A percentile compares a stretch with the other conserved stretches of the same genome.
Evolutionary conservation across 1,140 invertebrate genomes (phyloP).

Genomic region (Pygmarrhopalites habei): DNA sequence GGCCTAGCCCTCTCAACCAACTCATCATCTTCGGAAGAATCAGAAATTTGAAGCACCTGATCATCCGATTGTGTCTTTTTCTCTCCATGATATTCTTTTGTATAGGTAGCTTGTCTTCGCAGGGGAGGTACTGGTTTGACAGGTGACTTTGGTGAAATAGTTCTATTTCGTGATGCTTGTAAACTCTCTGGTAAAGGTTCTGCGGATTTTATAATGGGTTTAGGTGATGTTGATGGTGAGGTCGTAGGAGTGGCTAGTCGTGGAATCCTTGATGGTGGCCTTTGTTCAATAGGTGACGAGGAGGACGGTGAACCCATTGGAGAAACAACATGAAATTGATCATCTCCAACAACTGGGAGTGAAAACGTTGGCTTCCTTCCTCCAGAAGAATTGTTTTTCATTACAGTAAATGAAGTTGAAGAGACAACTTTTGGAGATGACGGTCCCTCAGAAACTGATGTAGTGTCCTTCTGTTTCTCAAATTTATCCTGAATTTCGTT

Average conservation of each 20-base stretch:
- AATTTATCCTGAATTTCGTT: no score
- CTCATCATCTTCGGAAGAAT: no score
- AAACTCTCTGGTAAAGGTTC: not conserved
- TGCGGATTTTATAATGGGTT: not conserved
- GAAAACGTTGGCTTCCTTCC: not conserved
- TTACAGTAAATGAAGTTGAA: constrained; percentile 1
- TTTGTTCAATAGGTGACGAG: not conserved
- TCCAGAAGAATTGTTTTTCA: constrained; percentile 3
- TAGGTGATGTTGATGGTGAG: not conserved
- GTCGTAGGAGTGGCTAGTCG: not conserved
- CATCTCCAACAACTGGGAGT: not conserved
- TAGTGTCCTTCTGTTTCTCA: no score
- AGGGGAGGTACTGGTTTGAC: not conserved
- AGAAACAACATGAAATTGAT: no score
- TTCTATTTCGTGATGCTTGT: not conserved
- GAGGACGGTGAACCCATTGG: no score
- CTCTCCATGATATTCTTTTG: constrained; percentile 15
- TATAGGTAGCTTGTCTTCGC: constrained; percentile 17
- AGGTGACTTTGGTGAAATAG: not conserved
- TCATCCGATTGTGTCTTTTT: not conserved
- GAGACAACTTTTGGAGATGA: not conserved
- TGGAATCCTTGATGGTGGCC: constrained; percentile 2
- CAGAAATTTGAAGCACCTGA: not conserved
- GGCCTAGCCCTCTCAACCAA: no score
- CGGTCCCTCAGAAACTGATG: not conserved